These are phyloP conservation scores for Gymnoscopelus microlampas DNA, from an alignment of 2,797 vertebrate species.

Conservation along the genomic window DNA sequence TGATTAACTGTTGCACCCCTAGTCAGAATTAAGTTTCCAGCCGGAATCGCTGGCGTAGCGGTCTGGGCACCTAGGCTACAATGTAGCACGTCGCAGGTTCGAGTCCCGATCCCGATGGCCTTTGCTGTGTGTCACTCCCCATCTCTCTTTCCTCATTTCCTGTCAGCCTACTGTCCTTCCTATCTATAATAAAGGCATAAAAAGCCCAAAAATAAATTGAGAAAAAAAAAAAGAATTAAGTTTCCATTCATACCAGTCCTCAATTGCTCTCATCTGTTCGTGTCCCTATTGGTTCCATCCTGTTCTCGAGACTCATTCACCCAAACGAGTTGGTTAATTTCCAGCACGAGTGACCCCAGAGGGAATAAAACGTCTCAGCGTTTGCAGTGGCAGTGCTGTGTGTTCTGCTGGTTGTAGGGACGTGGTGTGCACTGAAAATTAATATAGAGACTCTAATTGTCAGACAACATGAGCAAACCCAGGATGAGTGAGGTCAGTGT, in stretches of 20 bases:
- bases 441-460: too few relatives aligned
- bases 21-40: background rate
- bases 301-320: background rate
- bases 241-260: slow-evolving; percentile 7
- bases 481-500: slow-evolving; percentile 59
- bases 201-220: too few relatives aligned
- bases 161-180: background rate
- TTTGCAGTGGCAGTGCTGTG: slow-evolving; percentile 64
- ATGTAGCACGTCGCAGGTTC: too few relatives aligned
- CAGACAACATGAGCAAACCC: too few relatives aligned
- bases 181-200: too few relatives aligned
- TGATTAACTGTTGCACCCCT: background rate
- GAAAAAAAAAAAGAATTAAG: background rate
- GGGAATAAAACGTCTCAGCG: slow-evolving; percentile 75
- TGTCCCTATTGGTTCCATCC: slow-evolving; percentile 13
- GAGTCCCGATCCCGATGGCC: too few relatives aligned
- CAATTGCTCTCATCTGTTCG: slow-evolving; percentile 3
- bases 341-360: slow-evolving; percentile 64
- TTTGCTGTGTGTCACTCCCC: too few relatives aligned
- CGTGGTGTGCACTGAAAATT: background rate
- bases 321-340: slow-evolving; percentile 59
- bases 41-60: too few relatives aligned
- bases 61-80: too few relatives aligned
- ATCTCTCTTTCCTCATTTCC: background rate
- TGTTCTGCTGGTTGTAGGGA: background rate